Evolutionary conservation across 2,113 vertebrate species (phyloP).

Genomic region (Todiramphus saurophagus): DNA sequence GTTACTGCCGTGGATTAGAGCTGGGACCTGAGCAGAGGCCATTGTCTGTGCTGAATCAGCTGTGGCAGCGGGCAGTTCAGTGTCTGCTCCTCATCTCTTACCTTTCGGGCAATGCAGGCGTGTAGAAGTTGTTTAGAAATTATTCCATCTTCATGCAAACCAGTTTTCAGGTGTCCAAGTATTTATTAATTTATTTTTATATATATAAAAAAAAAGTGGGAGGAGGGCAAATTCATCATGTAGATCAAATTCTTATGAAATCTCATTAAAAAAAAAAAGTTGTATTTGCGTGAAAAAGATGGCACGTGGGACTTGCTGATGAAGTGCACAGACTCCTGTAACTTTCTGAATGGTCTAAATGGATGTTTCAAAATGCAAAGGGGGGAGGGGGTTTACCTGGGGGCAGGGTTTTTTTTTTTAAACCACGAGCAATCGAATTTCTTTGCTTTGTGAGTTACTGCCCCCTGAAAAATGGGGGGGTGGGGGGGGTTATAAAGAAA

Average conservation of each 20-base stretch:
- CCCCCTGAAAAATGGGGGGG: background rate
- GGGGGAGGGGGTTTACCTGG: background rate
- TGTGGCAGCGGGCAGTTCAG: background rate
- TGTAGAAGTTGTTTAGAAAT: background rate
- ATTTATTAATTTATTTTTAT: background rate
- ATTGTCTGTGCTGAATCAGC: background rate
- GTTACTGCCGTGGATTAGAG: background rate
- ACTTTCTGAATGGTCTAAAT: slow-evolving; percentile 11
- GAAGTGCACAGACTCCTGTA: background rate
- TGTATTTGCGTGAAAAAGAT: background rate
- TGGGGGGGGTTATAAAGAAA: background rate
- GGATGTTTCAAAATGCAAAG: background rate
- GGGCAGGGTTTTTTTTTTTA: background rate
- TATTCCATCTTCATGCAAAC: background rate
- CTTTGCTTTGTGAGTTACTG: background rate
- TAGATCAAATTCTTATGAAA: background rate
- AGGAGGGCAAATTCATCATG: background rate
- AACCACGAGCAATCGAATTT: background rate
- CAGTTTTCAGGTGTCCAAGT: background rate
- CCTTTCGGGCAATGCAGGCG: background rate
- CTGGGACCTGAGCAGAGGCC: background rate
- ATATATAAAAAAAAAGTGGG: fast-evolving
- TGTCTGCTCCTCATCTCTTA: background rate
- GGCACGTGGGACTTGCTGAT: background rate
- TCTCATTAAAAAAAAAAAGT: background rate